Conservation (phyloP, 1,140 invertebrate species). For the Druon quercuslanigerum region DNA sequence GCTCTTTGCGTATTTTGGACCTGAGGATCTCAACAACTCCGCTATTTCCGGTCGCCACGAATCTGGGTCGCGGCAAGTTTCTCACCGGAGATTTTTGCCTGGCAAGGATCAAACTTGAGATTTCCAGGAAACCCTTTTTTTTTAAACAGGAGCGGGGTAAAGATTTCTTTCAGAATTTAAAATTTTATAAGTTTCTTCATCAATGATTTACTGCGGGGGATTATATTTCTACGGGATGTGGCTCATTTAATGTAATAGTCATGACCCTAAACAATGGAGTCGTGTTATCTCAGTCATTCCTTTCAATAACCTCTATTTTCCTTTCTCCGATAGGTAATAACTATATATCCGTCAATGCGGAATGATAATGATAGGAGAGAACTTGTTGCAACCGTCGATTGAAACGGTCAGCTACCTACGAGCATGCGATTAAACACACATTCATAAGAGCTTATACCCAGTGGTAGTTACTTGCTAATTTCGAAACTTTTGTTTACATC, state of each 20-base stretch:
- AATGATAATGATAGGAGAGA: constrained; percentile 29
- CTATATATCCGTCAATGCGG: constrained; percentile 16
- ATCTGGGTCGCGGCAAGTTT: neutral
- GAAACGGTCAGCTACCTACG: constrained; percentile 3
- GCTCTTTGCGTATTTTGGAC: no score
- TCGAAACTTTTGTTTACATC: no score
- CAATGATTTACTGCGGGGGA: no score
- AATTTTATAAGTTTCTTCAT: no score
- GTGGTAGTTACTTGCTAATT: no score
- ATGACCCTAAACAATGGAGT: constrained; percentile 19
- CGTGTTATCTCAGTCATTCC: constrained; percentile 16
- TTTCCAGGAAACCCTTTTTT: no score
- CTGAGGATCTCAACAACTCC: no score
- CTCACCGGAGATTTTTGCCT: neutral
- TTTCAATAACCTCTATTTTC: constrained; percentile 13
- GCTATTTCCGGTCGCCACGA: neutral
- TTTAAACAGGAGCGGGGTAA: no score
- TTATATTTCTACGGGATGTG: no score
- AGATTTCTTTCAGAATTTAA: no score
- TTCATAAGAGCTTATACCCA: no score
- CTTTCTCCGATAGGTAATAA: constrained; percentile 10
- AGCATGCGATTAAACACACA: neutral
- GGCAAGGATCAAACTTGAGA: no score
- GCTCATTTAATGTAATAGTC: neutral
- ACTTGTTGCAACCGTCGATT: constrained; percentile 3